These are phyloP conservation scores for Eumaeus atala DNA, from an alignment of 1,140 invertebrate genomes.

Conservation along the genomic window DNA sequence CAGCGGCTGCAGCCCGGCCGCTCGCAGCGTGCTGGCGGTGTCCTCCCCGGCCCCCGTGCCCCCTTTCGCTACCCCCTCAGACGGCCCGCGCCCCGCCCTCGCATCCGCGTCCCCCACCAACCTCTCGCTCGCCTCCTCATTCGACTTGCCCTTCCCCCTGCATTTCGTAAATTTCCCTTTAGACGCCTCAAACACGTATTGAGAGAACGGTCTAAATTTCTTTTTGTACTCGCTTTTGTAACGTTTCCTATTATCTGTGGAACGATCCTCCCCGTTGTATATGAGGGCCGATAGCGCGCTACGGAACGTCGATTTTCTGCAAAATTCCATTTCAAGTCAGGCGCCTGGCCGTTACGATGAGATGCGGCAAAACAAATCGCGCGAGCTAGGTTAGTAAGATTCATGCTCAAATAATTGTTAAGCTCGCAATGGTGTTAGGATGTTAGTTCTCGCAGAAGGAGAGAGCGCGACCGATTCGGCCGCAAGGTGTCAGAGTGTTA, in stretches of 20 bases:
- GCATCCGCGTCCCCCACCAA: conserved; percentile 47
- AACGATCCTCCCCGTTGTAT: conserved; percentile 72
- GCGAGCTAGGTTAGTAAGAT: conserved; percentile 65
- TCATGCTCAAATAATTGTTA: conserved; percentile 70
- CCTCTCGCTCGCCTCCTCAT: conserved; percentile 66
- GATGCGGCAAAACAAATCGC: conserved; percentile 68
- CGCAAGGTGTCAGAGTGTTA: conserved; percentile 56
- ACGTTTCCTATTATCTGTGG: conserved; percentile 75
- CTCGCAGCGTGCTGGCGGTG: conserved; percentile 51
- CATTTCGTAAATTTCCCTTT: conserved; percentile 82
- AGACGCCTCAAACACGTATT: conserved; percentile 83
- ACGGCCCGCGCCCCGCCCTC: conserved; percentile 25
- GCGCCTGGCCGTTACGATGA: conserved; percentile 57
- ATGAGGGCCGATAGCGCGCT: conserved; percentile 73
- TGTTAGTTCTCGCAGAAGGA: conserved; percentile 62
- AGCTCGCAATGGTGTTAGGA: conserved; percentile 70
- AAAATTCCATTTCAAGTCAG: conserved; percentile 72
- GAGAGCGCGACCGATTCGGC: conserved; percentile 45
- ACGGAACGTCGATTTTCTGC: conserved; percentile 75
- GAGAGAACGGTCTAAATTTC: conserved; percentile 87
- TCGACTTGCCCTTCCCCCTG: conserved; percentile 73
- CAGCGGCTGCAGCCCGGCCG: conserved; percentile 58
- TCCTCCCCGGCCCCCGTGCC: conserved; percentile 42
- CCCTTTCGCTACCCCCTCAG: conserved; percentile 69
- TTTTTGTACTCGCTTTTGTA: conserved; percentile 85